Conservation (phyloP, 2,888 invertebrate genomes). For the Sceliomorpha sp. region DNA sequence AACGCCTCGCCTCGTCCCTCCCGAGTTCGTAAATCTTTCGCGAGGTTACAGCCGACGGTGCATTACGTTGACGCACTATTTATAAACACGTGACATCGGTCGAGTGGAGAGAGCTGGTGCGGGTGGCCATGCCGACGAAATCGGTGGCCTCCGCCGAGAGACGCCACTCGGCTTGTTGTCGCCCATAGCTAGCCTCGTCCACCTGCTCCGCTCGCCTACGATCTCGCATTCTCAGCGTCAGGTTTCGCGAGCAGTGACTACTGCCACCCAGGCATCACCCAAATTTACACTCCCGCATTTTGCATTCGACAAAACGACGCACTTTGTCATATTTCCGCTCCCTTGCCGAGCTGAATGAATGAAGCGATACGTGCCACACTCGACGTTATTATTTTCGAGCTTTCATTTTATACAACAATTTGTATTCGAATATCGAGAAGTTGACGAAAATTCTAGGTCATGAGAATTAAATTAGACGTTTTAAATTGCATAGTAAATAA, state of each 20-base stretch:
- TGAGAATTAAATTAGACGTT: no score
- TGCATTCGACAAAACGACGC: not conserved
- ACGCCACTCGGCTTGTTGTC: constrained; percentile 34
- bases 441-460: no score
- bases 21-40: constrained; percentile 75
- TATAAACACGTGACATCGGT: constrained; percentile 77
- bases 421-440: no score
- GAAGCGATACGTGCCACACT: no score
- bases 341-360: no score
- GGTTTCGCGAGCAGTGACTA: constrained; percentile 51
- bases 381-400: no score
- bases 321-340: constrained; percentile 3
- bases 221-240: constrained; percentile 58
- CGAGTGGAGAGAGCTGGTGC: constrained; percentile 66
- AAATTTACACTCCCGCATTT: constrained; percentile 28
- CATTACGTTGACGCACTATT: constrained; percentile 78
- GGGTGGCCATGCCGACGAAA: constrained; percentile 62
- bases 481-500: no score
- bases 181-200: constrained; percentile 54
- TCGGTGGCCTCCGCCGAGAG: constrained; percentile 35
- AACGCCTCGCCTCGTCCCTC: constrained; percentile 56
- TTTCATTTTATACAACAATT: no score
- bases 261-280: constrained; percentile 37
- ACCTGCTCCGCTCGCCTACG: constrained; percentile 59
- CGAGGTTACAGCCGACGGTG: constrained; percentile 66